Base-by-base conservation (phyloP, 2,888 invertebrate species). In the Boloria euphrosyne region DNA sequence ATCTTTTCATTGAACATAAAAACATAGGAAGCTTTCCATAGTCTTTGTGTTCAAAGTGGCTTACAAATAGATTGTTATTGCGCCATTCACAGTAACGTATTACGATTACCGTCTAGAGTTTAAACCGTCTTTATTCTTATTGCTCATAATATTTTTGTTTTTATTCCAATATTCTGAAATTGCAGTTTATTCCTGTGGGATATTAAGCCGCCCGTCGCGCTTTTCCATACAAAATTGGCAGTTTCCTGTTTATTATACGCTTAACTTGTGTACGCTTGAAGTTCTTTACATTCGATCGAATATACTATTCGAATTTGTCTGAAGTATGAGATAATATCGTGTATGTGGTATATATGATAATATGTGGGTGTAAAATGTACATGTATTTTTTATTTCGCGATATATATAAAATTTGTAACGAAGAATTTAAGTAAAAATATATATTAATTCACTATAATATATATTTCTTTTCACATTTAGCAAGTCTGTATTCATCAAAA, bases 171-270 rank as follows among this genome's bases (percentile, higher is more conserved):
- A 78, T 78, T 81, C 78, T 81, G 84, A 89, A 90, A 90, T 89
- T 88, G 90, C 87, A 81, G 78, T 82, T 73, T 82, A 80, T 82
- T 88, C 90, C 89, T 86, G 67, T 70, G 89, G 89, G 89, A 90
- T 86, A 89, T 88, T 88, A 85, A 83, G 76, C 82, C 82, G 79
- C 83, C 83, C 84, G 83, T 79, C 78, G 84, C 76, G 81, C 80
- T 79, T 74, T 75, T 71, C 73, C 78, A 81, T 80, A 82, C 79
- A 82, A 81, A 83, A 79, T 79, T 80, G 80, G 79, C 76, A 72
- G 75, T 78, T 86, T 87, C 84, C 84, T 86, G 85, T 85, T 86
- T 85, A 85, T 85, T 83, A 81, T 82, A 65, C 62, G 66, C 67
- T 71, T 69, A 75, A 74, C 73, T 65, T 71, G 67, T 57, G 66